phyloP scores from a whole-genome alignment of 2,888 invertebrate genomes.

The Gastrophysa polygoni region DNA sequence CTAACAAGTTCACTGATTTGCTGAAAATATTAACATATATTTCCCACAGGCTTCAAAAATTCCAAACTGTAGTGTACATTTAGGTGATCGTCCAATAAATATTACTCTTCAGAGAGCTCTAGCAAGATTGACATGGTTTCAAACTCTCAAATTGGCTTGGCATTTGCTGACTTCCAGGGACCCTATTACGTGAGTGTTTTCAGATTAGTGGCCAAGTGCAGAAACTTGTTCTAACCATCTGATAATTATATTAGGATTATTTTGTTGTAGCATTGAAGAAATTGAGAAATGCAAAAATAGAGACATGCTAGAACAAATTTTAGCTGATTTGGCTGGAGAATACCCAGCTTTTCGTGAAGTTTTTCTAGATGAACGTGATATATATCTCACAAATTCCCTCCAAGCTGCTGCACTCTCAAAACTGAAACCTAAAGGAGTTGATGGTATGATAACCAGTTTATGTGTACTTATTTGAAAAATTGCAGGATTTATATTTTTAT shows the following conservation, averaged over 20 bases:
- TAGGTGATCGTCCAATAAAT: constrained; percentile 94
- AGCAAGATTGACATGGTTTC: constrained; percentile 84
- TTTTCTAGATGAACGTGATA: constrained; percentile 92
- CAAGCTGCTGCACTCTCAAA: constrained; percentile 67
- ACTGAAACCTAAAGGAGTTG: constrained; percentile 19
- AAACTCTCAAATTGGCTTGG: constrained; percentile 86
- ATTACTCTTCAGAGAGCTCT: constrained; percentile 91
- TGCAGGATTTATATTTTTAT: no score
- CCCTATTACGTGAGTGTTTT: constrained; percentile 69
- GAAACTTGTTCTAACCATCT: no score
- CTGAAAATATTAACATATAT: neutral
- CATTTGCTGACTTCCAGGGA: constrained; percentile 82
- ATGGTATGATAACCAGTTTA: constrained; percentile 17
- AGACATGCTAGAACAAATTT: constrained; percentile 88
- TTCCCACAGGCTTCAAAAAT: constrained; percentile 71
- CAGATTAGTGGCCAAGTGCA: neutral
- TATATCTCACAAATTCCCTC: constrained; percentile 87
- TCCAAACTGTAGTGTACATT: constrained; percentile 80
- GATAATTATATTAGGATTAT: neutral
- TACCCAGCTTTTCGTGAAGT: constrained; percentile 91
- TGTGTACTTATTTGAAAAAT: neutral
- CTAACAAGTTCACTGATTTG: neutral
- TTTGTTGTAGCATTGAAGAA: constrained; percentile 76
- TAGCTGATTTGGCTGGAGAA: constrained; percentile 91
- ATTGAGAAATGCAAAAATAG: constrained; percentile 93